Conservation (phyloP, 2,797 vertebrate species). For the Chaetodon trifasciatus region DNA sequence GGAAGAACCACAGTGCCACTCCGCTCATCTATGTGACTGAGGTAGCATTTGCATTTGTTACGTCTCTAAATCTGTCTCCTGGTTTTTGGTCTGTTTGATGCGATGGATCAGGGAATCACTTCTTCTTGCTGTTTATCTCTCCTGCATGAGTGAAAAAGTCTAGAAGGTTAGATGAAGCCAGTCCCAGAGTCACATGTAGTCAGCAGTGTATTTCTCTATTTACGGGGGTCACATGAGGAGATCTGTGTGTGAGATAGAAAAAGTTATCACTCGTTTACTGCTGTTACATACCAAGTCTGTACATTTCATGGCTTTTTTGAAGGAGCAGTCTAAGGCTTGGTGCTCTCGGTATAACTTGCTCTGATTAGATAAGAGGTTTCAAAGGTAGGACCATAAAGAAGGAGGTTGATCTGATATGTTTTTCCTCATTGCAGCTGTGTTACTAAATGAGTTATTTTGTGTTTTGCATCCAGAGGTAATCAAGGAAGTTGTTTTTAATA, state of each 20-base stretch:
- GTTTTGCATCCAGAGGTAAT: background rate
- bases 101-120: background rate
- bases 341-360: background rate
- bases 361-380: background rate
- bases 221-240: slow-evolving; percentile 8
- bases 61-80: slow-evolving; percentile 3
- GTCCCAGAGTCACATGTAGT: slow-evolving; percentile 24
- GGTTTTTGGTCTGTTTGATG: slow-evolving; percentile 5
- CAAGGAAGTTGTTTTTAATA: slow-evolving; percentile 12
- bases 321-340: too few species aligned
- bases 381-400: background rate
- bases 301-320: background rate
- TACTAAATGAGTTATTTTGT: too few species aligned
- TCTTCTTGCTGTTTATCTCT: background rate
- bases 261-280: background rate
- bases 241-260: background rate
- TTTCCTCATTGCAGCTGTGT: background rate
- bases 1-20: slow-evolving; percentile 77
- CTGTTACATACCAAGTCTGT: background rate
- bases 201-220: slow-evolving; percentile 6
- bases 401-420: background rate
- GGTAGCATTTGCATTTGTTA: slow-evolving; percentile 70
- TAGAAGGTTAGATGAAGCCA: slow-evolving; percentile 8
- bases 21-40: slow-evolving; percentile 84
- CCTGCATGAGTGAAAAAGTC: slow-evolving; percentile 3